Evolutionary conservation across 1,140 invertebrate species (phyloP), one percentile per base, ranked within the genome.

Genomic region (Asobara japonica): DNA sequence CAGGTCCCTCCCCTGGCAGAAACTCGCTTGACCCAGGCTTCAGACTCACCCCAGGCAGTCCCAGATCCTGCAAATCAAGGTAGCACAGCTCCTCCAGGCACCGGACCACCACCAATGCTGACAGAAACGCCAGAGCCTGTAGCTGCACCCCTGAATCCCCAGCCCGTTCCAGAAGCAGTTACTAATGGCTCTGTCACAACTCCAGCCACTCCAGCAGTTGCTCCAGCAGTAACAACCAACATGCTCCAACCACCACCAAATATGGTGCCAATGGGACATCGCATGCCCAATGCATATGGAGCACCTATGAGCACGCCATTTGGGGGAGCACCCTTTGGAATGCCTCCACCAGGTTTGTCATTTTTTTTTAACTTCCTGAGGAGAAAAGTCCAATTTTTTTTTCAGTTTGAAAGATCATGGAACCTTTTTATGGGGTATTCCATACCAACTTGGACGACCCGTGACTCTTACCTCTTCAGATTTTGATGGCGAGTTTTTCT

Each of bases 331-430:
- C 92, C 92, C 1, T 92, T 91, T 79, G 91, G 91, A 27, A 90
- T 92, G 88, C 92, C 91, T 27, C 91, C 91, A 5, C 92, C 90
- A 74, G 91, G 90, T n/a, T n/a, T n/a, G n/a, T n/a, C n/a, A n/a
- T n/a, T n/a, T n/a, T n/a, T n/a, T n/a, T n/a, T n/a, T n/a, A n/a
- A n/a, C n/a, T n/a, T n/a, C n/a, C n/a, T n/a, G n/a, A n/a, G n/a
- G n/a, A n/a, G n/a, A n/a, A n/a, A n/a, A n/a, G n/a, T n/a, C n/a
- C n/a, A n/a, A n/a, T n/a, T n/a, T n/a, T n/a, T n/a, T n/a, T n/a
- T n/a, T n/a, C n/a, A n/a, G n/a, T n/a, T n/a, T n/a, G n/a, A n/a
- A n/a, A n/a, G n/a, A n/a, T n/a, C n/a, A n/a, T n/a, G n/a, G n/a
- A n/a, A n/a, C n/a, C n/a, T n/a, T n/a, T n/a, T n/a, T n/a, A n/a